Evolutionary conservation across 1,140 invertebrate genomes (phyloP).

Genomic region (Oedothorax gibbosus): DNA sequence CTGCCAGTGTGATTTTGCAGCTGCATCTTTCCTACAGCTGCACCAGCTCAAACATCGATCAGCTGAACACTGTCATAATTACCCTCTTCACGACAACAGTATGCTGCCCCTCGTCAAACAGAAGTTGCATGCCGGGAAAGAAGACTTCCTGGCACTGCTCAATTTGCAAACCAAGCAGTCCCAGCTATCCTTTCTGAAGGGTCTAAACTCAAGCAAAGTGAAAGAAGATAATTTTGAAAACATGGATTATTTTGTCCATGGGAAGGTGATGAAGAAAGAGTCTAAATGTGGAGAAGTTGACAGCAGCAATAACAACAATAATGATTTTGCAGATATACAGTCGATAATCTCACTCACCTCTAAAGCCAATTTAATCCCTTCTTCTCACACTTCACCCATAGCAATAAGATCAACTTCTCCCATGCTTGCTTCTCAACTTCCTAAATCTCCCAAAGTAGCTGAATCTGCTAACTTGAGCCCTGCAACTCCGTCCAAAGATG

Average conservation of each 20-base stretch:
- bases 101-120: neutral
- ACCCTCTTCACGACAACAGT: neutral
- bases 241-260: constrained; percentile 62
- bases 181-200: constrained; percentile 30
- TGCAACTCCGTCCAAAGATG: constrained; percentile 64
- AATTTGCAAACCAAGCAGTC: constrained; percentile 74
- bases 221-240: constrained; percentile 62
- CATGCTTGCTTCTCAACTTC: constrained; percentile 8
- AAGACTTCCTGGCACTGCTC: constrained; percentile 83
- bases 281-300: constrained; percentile 13
- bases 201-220: constrained; percentile 9
- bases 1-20: constrained; percentile 68
- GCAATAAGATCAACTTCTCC: constrained; percentile 63
- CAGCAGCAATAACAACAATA: constrained; percentile 22
- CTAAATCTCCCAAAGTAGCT: constrained; percentile 64
- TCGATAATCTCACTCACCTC: constrained; percentile 83
- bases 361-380: constrained; percentile 74
- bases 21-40: constrained; percentile 64
- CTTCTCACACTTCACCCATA: constrained; percentile 63
- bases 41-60: constrained; percentile 68
- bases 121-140: constrained; percentile 67
- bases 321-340: constrained; percentile 83
- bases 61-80: constrained; percentile 61
- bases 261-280: constrained; percentile 65
- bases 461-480: constrained; percentile 66